Evolutionary conservation across 1,140 invertebrate genomes (phyloP), one percentile per base, ranked within the genome.

Genomic region (Drosophila rufa): DNA sequence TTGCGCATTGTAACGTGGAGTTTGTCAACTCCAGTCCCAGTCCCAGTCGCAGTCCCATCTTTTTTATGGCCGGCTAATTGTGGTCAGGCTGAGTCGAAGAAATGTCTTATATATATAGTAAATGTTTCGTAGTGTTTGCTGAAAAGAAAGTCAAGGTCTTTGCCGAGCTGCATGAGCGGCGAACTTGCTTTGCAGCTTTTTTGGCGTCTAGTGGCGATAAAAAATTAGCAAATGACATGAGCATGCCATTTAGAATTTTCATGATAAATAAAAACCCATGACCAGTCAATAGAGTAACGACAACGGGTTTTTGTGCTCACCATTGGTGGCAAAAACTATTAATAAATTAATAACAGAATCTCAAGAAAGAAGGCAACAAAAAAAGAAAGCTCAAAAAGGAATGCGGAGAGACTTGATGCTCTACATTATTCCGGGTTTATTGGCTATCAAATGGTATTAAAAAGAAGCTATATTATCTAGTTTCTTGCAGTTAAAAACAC

Each of bases 71-170:
- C 62, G 47, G 65, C 73, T 84, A 87, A 89, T 87, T 80, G 80
- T 42, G 45, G 75, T 22, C 57, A 68, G 64, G 14, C 75, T 51
- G 50, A 62, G 53, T 36, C 48, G 57, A 62, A 82, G 82, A 86
- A 86, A 86, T 70, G 71, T 64, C 25, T 50, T 42, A 30, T 55
- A 33, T 74, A 76, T 25, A 56, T 55, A 56, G 38, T 56, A 56
- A 56, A 56, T 43, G 27, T 51, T 60, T 56, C 22, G 36, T 56
- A 48, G 27, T 46, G 42, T 40, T 53, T 75, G 36, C 51, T 64
- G 57, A 80, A 89, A 87, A 89, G 84, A 87, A 87, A 90, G 84
- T 87, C 84, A 87, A 87, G 84, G 84, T 87, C 85, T 87, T 79
- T 67, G 60, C 60, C 40, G 78, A 79, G 47, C 42, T 65, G 74